phyloP scores from a whole-genome alignment of 2,113 vertebrate genomes.

The Notarius quadriscutis region DNA sequence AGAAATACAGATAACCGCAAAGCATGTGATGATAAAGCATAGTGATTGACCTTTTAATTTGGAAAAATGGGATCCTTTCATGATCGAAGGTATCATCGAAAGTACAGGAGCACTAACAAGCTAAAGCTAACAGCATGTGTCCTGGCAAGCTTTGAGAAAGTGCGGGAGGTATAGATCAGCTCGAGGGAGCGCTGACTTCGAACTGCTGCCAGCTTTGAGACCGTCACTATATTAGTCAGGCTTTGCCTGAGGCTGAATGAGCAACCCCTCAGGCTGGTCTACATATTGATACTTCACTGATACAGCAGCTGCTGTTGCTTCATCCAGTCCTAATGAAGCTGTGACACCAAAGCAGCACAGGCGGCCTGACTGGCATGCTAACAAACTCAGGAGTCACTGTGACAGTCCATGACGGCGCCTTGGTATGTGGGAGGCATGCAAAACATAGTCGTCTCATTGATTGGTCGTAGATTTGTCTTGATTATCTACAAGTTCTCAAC shows the following conservation, averaged over 20 bases:
- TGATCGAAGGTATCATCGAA: constrained; percentile 72
- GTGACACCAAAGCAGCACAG: constrained; percentile 45
- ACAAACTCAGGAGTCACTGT: constrained; percentile 39
- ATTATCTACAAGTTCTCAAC: constrained; percentile 52
- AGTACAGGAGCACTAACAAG: constrained; percentile 44
- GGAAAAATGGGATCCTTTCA: constrained; percentile 62
- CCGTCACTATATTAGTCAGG: constrained; percentile 43
- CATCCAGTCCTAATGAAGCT: constrained; percentile 61
- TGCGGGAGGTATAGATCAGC: constrained; percentile 69
- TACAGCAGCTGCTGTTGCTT: constrained; percentile 45
- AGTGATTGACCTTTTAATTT: background rate
- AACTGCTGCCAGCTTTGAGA: constrained; percentile 29
- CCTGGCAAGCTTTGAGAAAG: constrained; percentile 71
- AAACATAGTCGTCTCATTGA: constrained; percentile 50
- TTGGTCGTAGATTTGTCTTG: constrained; percentile 56
- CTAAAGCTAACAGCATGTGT: constrained; percentile 60
- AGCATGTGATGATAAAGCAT: background rate
- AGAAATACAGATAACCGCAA: too few species aligned
- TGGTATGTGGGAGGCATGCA: constrained; percentile 35
- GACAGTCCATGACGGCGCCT: constrained; percentile 3
- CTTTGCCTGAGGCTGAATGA: constrained; percentile 45
- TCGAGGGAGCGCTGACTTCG: constrained; percentile 11
- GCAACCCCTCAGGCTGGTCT: constrained; percentile 48
- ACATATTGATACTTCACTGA: constrained; percentile 43
- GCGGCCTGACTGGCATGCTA: constrained; percentile 53